These are phyloP conservation scores for Meandrina meandrites DNA, from an alignment of 92 coral and sea anemone species.

Conservation along the genomic window DNA sequence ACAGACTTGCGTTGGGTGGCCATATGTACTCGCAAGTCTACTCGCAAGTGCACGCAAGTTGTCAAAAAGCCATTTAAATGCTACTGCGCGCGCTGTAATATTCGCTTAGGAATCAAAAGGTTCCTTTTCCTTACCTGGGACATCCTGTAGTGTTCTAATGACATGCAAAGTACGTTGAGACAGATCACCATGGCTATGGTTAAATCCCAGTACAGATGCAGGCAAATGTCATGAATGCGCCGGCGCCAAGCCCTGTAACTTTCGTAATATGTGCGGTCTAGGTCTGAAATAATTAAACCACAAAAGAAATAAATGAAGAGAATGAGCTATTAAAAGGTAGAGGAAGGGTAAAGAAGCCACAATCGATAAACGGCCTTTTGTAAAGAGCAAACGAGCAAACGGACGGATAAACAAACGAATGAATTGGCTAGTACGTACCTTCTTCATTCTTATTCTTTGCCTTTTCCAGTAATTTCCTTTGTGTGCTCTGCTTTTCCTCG, in stretches of 20 bases:
- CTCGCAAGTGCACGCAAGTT: no score
- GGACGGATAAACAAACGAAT: no score
- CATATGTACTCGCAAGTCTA: no score
- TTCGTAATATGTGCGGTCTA: constrained; percentile 47
- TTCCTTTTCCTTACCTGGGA: constrained; percentile 55
- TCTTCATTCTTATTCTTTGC: constrained; percentile 24
- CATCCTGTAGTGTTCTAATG: constrained; percentile 96
- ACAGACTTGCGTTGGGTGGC: no score
- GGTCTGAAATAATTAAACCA: constrained; percentile 25
- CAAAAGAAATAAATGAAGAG: background rate
- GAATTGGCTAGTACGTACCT: constrained; percentile 32
- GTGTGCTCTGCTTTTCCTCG: constrained; percentile 62
- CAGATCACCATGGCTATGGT: constrained; percentile 86
- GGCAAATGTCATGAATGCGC: constrained; percentile 73
- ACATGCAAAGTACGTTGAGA: constrained; percentile 91
- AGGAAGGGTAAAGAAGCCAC: no score
- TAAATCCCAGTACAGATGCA: constrained; percentile 93
- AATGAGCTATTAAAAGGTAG: no score
- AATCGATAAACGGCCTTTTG: no score
- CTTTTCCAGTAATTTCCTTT: constrained; percentile 38
- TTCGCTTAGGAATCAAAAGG: background rate
- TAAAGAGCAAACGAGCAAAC: no score
- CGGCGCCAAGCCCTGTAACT: constrained; percentile 66
- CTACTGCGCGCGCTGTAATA: no score
- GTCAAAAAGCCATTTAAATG: no score